Base-by-base conservation (phyloP, 2,888 invertebrate species). In the Caenorhabditis becei region DNA sequence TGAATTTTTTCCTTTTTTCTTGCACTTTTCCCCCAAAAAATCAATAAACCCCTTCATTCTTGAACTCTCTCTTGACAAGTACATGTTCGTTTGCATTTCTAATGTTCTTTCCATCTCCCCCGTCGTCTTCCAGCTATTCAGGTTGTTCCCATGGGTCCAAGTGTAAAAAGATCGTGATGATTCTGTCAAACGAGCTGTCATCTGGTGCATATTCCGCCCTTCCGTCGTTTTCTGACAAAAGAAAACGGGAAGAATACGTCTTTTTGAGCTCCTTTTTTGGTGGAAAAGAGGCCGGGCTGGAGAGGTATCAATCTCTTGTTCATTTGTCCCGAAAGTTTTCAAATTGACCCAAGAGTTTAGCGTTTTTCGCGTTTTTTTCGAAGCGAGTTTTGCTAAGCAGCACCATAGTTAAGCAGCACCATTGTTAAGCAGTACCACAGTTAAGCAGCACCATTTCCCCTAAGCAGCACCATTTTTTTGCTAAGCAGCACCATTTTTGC, bases 101-200 rank as follows among this genome's bases (percentile, higher is more conserved):
- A 47, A 47, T 47, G 47, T 18, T 47, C 47, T 10, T 20, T 10
- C 47, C 47, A 20, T 5, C 3, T 5, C 47, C 4, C 18, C 47
- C 20, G 18, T 20, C 18, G 18, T 18, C 20, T 18, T 10, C 47
- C 18, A 18, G 18, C 18, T 20, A 35, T 37, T 59, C 61, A 61
- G 61, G 61, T 61, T 61, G 61, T 26, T 61, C 61, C 61, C 61
- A 44, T 41, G 61, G 41, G 61, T 41, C 24, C 16, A 26, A 41
- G 53, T 66, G 63, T 66, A 63, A 74, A 66, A 75, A 75, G 66
- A 75, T 75, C 66, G 75, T 75, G 75, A 75, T 75, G 75, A 75
- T 75, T 75, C 66, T 75, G 75, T 75, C 66, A 75, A 75, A 75
- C 75, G 66, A 75, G 75, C 75, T 75, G 75, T 75, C 75, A 75